Base-by-base conservation (phyloP, 1,140 invertebrate genomes). In the Cydia splendana region DNA sequence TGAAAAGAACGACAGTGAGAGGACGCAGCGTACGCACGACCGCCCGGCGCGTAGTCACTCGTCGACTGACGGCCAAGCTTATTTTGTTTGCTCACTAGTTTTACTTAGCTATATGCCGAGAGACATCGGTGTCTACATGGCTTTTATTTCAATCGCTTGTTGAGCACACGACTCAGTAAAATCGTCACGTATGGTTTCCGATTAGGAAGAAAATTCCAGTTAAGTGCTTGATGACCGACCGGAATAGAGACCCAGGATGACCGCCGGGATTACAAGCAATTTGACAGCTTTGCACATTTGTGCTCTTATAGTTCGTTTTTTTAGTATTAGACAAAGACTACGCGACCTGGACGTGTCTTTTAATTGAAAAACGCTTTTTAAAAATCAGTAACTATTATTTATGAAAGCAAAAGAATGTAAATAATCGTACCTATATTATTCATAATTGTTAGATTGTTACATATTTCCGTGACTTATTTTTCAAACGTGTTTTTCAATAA, bases 241-340 rank as follows among this genome's bases (percentile, higher is more conserved):
- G 57, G 57, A 24, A 20, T 24, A 12, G n/a, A 18, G 9, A 62
- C 9, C 18, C 20, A 9, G 57, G 2, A 24, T 62, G 57, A 20
- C 65, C 65, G 34, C n/a, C 38, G 34, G 38, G 67, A 71, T n/a
- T 42, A 71, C 38, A 45, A 69, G 38, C 28, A 69, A 15, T 15
- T 20, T 42, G 15, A 15, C 67, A 71, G 38, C 67, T 71, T 45
- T 71, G 67, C 34, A 30, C 42, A 71, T 71, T 71, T 71, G 67
- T 20, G 34, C 67, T 42, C 15, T 38, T n/a, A n/a, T n/a, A n/a
- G n/a, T n/a, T n/a, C n/a, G n/a, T n/a, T n/a, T n/a, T n/a, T n/a
- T n/a, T n/a, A n/a, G n/a, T n/a, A n/a, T n/a, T n/a, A n/a, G n/a
- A n/a, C n/a, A n/a, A n/a, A n/a, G n/a, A n/a, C n/a, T n/a, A n/a